Percentiles rank a stretch among this genome's conserved stretches.
Evolutionary conservation across 2,888 invertebrate species (phyloP).

Genomic region (Norana najaformis): DNA sequence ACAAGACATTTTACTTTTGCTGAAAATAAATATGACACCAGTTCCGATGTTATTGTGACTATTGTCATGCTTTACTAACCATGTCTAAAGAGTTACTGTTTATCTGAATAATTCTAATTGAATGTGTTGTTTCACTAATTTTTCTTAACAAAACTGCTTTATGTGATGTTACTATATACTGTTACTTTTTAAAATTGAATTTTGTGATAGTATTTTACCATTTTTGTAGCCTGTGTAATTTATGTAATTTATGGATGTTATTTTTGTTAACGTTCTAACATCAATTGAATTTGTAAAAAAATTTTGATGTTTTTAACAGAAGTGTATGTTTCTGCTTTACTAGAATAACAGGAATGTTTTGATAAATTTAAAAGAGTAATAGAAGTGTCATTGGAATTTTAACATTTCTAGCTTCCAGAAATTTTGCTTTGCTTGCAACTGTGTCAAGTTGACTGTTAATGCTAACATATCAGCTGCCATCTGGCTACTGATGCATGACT

Average conservation of each 20-base stretch:
- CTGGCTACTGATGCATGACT: not conserved
- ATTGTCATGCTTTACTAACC: not conserved
- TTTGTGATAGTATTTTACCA: not conserved
- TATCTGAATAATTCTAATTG: not conserved
- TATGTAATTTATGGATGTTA: not conserved
- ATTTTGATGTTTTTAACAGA: not conserved
- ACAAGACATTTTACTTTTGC: not conserved
- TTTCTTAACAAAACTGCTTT: not conserved
- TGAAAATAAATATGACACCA: not conserved
- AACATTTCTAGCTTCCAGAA: not conserved
- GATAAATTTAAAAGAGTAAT: not conserved
- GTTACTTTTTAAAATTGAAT: not conserved
- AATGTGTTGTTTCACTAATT: not conserved
- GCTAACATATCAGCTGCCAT: not conserved
- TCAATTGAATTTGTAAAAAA: not conserved
- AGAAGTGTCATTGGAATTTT: too few species aligned
- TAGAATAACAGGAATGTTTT: conserved; percentile 7
- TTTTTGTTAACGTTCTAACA: not conserved
- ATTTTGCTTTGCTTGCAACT: not conserved
- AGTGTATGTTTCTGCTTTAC: not conserved
- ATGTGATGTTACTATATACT: not conserved
- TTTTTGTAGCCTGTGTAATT: not conserved
- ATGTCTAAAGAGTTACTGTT: not conserved
- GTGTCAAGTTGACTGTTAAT: not conserved
- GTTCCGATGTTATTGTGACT: not conserved